phyloP scores from a whole-genome alignment of 2,888 invertebrate genomes.

The Bunonema sp. region DNA sequence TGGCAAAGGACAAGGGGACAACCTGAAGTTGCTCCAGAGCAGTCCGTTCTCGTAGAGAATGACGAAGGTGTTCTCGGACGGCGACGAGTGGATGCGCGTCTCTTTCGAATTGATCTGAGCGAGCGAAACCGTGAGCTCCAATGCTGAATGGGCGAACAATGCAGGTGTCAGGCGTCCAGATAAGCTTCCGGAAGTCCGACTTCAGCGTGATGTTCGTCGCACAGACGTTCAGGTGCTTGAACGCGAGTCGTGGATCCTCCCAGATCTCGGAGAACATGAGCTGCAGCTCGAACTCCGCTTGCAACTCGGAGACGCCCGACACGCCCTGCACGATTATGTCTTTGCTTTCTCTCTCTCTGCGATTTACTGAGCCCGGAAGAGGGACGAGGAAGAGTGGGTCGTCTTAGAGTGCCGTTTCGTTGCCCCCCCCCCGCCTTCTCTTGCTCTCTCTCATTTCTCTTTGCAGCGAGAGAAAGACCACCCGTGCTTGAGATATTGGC shows the following conservation, averaged over 20 bases:
- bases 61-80: constrained; percentile 43
- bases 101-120: constrained; percentile 28
- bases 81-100: constrained; percentile 35
- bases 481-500: too few species aligned
- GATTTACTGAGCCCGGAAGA: too few species aligned
- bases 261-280: constrained; percentile 44
- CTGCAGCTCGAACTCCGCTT: constrained; percentile 41
- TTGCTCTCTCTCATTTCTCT: neutral
- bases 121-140: constrained; percentile 1
- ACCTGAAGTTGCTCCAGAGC: constrained; percentile 43
- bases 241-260: constrained; percentile 38
- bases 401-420: too few species aligned
- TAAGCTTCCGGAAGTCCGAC: constrained; percentile 35
- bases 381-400: too few species aligned
- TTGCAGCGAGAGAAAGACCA: too few species aligned
- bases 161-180: constrained; percentile 45
- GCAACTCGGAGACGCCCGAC: constrained; percentile 42
- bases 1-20: too few species aligned
- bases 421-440: neutral
- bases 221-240: constrained; percentile 41
- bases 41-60: constrained; percentile 43
- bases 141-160: constrained; percentile 16
- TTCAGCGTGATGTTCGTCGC: constrained; percentile 43
- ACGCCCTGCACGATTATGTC: constrained; percentile 41
- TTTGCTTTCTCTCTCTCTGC: too few species aligned